Conservation (phyloP, 2,797 vertebrate species). For the Bryconaethiops microstoma region DNA sequence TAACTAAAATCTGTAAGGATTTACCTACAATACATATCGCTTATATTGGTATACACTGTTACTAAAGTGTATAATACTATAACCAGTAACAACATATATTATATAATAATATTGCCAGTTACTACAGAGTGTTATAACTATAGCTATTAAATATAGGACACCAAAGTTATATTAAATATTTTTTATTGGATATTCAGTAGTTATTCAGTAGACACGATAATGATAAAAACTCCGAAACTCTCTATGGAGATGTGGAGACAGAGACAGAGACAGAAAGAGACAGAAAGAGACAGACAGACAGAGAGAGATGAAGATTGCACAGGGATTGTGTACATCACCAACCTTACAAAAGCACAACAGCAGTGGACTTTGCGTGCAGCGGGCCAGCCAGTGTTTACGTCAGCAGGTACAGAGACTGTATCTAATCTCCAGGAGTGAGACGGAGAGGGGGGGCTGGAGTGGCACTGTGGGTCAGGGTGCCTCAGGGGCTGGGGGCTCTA, state of each 20-base stretch:
- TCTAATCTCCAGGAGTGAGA: constrained; percentile 63
- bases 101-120: background rate
- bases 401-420: constrained; percentile 59
- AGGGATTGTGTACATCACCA: constrained; percentile 52
- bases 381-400: constrained; percentile 52
- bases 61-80: too few relatives aligned
- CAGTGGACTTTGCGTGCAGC: constrained; percentile 55
- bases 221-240: background rate
- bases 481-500: constrained; percentile 45
- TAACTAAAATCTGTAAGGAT: too few relatives aligned
- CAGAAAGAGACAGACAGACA: constrained; percentile 7
- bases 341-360: constrained; percentile 54
- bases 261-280: constrained; percentile 9
- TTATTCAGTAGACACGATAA: background rate
- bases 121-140: background rate
- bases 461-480: constrained; percentile 47
- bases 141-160: background rate
- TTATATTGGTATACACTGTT: too few relatives aligned
- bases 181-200: background rate
- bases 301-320: constrained; percentile 51
- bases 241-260: background rate
- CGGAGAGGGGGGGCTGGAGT: constrained; percentile 38
- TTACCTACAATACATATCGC: too few relatives aligned
- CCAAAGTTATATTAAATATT: background rate
- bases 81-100: background rate